These are phyloP conservation scores for Phaenicophaeus curvirostris DNA, from an alignment of 2,797 vertebrate genomes.

Conservation along the genomic window DNA sequence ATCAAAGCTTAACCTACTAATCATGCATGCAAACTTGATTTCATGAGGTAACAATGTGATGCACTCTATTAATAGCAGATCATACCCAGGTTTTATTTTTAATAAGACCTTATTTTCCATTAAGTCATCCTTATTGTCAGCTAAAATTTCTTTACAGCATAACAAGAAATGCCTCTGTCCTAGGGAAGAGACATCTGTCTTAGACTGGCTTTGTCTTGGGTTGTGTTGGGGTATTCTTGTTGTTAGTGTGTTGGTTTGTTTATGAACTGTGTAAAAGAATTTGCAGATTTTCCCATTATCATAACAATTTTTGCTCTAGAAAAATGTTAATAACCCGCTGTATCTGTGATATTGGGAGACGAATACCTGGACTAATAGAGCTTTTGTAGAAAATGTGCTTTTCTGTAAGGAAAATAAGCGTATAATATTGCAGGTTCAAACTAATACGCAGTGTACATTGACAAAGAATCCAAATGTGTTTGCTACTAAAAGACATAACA, in stretches of 20 bases:
- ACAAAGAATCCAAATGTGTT: neutral
- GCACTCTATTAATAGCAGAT: conserved; percentile 44
- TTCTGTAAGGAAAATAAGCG: neutral
- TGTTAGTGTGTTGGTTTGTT: neutral
- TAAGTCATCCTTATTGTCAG: neutral
- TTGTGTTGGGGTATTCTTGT: no score
- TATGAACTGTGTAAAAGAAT: neutral
- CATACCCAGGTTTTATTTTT: neutral
- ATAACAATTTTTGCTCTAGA: neutral
- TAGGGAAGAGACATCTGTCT: neutral
- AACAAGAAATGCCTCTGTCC: neutral
- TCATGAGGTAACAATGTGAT: conserved; percentile 26
- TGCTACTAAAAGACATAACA: neutral
- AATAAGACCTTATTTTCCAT: neutral
- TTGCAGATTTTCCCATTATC: neutral
- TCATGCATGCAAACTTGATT: conserved; percentile 47
- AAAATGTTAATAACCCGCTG: neutral
- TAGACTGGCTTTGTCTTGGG: neutral
- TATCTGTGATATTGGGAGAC: neutral
- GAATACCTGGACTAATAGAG: neutral
- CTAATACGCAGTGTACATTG: neutral
- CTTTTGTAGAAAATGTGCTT: neutral
- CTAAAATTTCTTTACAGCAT: neutral
- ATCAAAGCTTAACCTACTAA: conserved; percentile 60
- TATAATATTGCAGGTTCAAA: neutral